Evolutionary conservation across 2,113 vertebrate species (phyloP).

Genomic region (Athene cunicularia): DNA sequence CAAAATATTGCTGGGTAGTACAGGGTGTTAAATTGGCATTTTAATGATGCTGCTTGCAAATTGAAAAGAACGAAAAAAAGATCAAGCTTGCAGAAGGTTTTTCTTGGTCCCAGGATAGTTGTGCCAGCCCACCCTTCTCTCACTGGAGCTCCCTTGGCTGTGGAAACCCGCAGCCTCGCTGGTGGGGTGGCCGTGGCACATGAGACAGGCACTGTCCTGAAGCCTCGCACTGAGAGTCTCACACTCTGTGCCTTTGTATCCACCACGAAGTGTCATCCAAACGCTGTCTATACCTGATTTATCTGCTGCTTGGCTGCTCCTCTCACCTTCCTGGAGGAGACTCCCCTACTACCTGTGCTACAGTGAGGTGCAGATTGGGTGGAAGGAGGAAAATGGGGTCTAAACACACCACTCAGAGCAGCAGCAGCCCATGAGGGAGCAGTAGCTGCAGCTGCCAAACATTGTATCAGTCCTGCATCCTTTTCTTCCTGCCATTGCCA

Average conservation of each 20-base stretch:
- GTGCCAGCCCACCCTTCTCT: not conserved
- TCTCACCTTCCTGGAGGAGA: not conserved
- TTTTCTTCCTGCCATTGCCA: not conserved
- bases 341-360: not conserved
- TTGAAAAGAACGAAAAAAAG: not conserved
- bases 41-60: not conserved
- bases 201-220: not conserved
- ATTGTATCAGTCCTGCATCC: not conserved
- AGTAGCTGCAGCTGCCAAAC: not conserved
- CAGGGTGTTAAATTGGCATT: not conserved
- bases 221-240: not conserved
- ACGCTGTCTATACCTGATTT: not conserved
- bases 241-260: rapidly evolving
- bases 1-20: not conserved
- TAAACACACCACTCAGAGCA: not conserved
- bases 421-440: not conserved
- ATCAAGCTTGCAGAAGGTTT: not conserved
- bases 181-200: rapidly evolving
- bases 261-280: not conserved
- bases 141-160: not conserved
- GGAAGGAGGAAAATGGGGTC: not conserved
- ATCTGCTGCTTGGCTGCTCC: not conserved
- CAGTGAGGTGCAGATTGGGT: not conserved
- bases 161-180: not conserved
- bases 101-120: not conserved